Evolutionary conservation across 2,113 vertebrate genomes (phyloP), one percentile per base, ranked within the genome.

Genomic region (Xiphias gladius): DNA sequence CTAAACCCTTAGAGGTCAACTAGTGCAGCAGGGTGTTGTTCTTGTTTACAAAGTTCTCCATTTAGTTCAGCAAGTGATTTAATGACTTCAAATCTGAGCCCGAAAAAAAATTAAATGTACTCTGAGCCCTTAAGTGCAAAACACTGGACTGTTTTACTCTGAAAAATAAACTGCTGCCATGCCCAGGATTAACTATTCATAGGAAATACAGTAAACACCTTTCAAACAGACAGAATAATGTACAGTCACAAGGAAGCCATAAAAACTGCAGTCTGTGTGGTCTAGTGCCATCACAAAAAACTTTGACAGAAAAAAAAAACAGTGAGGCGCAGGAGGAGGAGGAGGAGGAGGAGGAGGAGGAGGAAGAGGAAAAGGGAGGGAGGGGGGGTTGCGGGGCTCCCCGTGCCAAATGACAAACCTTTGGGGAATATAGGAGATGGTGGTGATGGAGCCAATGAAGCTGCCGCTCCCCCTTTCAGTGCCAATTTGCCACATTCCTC

Each of bases 401-500:
- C 79, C 46, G 82, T 43, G 83, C 86, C 57, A 65, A 90, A 88
- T 80, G 82, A 88, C 86, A 92, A 90, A 90, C 79, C 88, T 85
- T 89, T 80, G 84, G 89, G 83, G 88, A 82, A 86, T 80, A 92
- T 76, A 88, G 72, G 72, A 83, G 83, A 90, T 66, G 83, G 78
- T 86, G 83, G 80, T 79, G 89, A 93, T 88, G 83, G 87, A 88
- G 87, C 88, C 85, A 82, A 79, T 52, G 76, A 52, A 85, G 80
- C 88, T 94, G 88, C 85, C 82, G 76, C 89, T 88, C 87, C 83
- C 61, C 81, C 76, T 61, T 88, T 93, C 84, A 76, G 92, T 95
- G 92, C 95, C 95, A 95, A 92, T 95, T 94, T 88, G 86, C 94
- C 89, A 95, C 95, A 95, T 96, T 97, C 96, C 96, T 96, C 87